Base-by-base conservation (phyloP, 1,140 invertebrate species). In the Meloidogyne exigua region DNA sequence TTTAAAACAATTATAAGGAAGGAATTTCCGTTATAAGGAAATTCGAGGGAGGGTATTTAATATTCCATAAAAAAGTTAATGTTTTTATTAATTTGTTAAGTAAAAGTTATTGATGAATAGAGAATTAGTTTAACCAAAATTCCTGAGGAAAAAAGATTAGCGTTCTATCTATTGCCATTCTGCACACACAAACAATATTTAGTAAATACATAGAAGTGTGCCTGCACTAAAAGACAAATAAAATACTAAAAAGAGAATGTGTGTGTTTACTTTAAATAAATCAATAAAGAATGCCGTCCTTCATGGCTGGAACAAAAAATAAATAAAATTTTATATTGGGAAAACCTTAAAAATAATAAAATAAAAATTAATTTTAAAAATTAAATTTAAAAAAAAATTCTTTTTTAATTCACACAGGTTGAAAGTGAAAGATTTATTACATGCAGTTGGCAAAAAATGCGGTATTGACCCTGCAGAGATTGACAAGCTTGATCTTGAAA, bases 381-480 rank as follows among this genome's bases (percentile, higher is more conserved):
- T 32, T 3, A 32, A 3, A 3, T 32, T 32, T 3, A 32, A 32
- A 7, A 32, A 32, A 3, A 7, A 74, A 73, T 32, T 44, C 21
- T 75, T 74, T 7, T 11, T 75, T 26, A 25, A 69, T 76, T 36
- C 0, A 44, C 77, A 18, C 36, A 78, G 76, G 32, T 25, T 78
- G 66, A 49, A 67, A 49, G 77, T 79, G 9, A 79, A 65, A 71
- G 77, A 79, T n/a, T 75, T 87, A 9, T 72, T 87, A n/a, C 84
- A 87, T 69, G 85, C 85, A 12, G 85, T 87, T 36, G 85, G 85
- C 23, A 81, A 84, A 62, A 87, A 87, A 78, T 86, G 82, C 49
- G 85, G 85, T 13, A 77, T 87, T 25, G 85, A 87, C 65, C 83
- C 85, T 9, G 68, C 62, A 9, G 82, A 86, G 21, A 87, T 87